A percentile compares a stretch with the other conserved stretches of the same genome.
Evolutionary conservation across 2,113 vertebrate genomes (phyloP).

Genomic region (Austrofundulus limnaeus): DNA sequence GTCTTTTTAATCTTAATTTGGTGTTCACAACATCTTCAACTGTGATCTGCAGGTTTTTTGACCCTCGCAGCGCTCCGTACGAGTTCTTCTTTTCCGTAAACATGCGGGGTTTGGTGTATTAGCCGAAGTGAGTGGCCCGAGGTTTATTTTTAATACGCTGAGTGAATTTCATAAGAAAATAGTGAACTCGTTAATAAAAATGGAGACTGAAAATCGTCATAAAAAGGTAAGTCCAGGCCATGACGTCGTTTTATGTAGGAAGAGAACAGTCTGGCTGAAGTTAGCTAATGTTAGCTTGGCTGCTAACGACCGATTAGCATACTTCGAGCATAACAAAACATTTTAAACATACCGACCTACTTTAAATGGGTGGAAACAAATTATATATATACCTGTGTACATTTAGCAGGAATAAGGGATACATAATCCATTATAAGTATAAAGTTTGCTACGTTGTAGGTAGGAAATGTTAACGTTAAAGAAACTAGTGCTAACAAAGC

Average conservation of each 20-base stretch:
- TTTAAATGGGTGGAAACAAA: neutral
- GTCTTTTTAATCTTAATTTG: constrained; percentile 58
- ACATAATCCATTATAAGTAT: no score
- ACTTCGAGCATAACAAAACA: neutral
- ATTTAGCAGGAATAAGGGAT: no score
- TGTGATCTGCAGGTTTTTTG: no score
- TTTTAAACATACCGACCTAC: neutral
- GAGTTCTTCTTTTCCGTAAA: constrained; percentile 4
- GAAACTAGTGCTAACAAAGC: no score
- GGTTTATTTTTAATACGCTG: fast-evolving
- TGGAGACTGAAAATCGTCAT: constrained; percentile 70
- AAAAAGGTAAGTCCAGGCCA: constrained; percentile 63
- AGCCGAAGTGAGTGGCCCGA: neutral
- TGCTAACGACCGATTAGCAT: neutral
- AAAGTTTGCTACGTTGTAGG: neutral
- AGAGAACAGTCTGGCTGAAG: neutral
- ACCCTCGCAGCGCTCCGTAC: constrained; percentile 39
- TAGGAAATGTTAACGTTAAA: neutral
- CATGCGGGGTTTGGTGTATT: neutral
- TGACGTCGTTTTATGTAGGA: no score
- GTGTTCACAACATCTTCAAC: neutral
- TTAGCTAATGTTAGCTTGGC: constrained; percentile 6
- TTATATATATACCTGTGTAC: no score
- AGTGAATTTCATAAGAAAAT: neutral
- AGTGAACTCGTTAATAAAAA: constrained; percentile 23